phyloP scores from a whole-genome alignment of 2,797 vertebrate species.

The Microhierax caerulescens region DNA sequence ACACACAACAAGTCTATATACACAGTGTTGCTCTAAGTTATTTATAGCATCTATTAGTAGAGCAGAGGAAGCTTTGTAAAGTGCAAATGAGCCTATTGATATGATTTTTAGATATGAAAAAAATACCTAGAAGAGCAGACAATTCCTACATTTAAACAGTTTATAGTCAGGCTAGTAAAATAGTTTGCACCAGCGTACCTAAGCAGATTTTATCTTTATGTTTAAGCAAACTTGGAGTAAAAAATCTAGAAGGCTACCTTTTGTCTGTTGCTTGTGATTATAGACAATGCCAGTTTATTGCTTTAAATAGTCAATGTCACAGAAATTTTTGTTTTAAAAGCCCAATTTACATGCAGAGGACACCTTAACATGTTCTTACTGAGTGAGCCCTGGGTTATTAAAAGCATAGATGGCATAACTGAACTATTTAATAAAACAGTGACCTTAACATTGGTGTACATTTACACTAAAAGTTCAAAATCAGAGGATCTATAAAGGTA shows the following conservation, averaged over 20 bases:
- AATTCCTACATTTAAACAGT: conserved; percentile 1
- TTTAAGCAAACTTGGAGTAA: neutral
- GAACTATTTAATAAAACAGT: neutral
- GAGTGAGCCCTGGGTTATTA: neutral
- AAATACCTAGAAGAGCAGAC: neutral
- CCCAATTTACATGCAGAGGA: neutral
- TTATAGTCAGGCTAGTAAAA: neutral
- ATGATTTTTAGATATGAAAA: conserved; percentile 1
- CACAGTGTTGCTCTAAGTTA: conserved; percentile 3
- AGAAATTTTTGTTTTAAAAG: neutral
- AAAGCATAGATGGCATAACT: neutral
- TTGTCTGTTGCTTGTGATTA: neutral
- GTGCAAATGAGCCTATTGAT: conserved; percentile 15
- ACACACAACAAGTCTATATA: neutral
- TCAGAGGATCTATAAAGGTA: neutral
- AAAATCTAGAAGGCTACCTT: neutral
- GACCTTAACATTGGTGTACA: neutral
- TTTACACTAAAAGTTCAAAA: conserved; percentile 8
- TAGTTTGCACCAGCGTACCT: neutral
- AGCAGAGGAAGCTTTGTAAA: conserved; percentile 2
- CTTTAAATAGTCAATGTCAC: neutral
- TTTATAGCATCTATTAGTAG: neutral
- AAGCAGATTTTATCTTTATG: neutral
- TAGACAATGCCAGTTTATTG: neutral
- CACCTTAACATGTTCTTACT: neutral